These are phyloP conservation scores for Pediacus dermestoides DNA, from an alignment of 2,888 invertebrate genomes.

Conservation along the genomic window DNA sequence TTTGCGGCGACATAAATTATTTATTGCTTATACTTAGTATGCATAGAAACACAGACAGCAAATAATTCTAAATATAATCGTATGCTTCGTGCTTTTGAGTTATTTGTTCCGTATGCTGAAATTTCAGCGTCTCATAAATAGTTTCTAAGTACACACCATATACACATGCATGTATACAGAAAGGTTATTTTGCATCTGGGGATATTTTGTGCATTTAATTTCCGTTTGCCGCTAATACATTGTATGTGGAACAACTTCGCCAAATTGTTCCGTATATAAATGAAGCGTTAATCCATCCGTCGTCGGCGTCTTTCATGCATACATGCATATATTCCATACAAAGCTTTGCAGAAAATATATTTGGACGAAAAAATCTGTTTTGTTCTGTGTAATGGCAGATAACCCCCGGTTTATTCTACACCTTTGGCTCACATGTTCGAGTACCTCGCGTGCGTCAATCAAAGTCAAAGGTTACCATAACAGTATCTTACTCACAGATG, in stretches of 20 bases:
- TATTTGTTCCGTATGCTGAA: slow-evolving; percentile 36
- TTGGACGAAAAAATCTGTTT: no score
- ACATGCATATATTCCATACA: no score
- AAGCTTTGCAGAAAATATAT: no score
- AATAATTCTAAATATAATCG: slow-evolving; percentile 34
- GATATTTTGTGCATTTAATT: slow-evolving; percentile 38
- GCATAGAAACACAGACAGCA: slow-evolving; percentile 29
- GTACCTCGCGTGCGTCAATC: no score
- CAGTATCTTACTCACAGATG: no score
- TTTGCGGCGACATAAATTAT: no score
- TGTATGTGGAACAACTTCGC: slow-evolving; percentile 31
- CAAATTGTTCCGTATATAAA: slow-evolving; percentile 39
- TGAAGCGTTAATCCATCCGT: slow-evolving; percentile 36
- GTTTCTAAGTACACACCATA: slow-evolving; percentile 32
- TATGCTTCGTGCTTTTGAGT: slow-evolving; percentile 29
- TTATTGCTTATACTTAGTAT: slow-evolving; percentile 31
- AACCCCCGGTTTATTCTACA: no score
- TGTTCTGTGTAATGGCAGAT: no score
- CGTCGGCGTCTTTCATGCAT: no score
- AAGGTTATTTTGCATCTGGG: slow-evolving; percentile 33
- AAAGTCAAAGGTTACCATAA: no score
- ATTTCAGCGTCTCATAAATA: slow-evolving; percentile 34
- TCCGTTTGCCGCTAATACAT: slow-evolving; percentile 35
- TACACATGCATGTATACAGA: slow-evolving; percentile 14
- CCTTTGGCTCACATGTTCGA: no score